Evolutionary conservation across 2,888 invertebrate species (phyloP).

Genomic region (Loripinus fragilis): DNA sequence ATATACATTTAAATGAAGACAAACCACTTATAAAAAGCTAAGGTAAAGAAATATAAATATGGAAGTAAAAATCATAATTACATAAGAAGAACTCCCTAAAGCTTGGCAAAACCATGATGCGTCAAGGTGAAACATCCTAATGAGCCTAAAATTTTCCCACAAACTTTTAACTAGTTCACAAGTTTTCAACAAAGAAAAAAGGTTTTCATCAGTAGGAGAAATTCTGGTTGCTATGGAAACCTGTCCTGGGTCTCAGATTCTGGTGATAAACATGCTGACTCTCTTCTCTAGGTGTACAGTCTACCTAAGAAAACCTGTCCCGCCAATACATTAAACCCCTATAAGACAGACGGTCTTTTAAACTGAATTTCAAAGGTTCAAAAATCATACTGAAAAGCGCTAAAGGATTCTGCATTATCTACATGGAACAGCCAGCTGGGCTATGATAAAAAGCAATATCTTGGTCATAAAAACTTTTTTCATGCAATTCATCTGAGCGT

Average conservation of each 20-base stretch:
- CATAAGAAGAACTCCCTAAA: conserved; percentile 14
- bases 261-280: conserved; percentile 55
- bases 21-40: no score
- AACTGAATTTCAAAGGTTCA: no score
- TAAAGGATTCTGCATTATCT: no score
- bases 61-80: neutral
- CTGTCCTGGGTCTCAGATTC: conserved; percentile 63
- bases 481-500: no score
- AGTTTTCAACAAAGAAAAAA: conserved; percentile 60
- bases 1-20: no score
- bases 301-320: conserved; percentile 18
- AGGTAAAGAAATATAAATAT: no score
- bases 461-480: no score
- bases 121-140: conserved; percentile 17
- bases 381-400: no score
- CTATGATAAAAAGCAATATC: no score
- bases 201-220: conserved; percentile 60
- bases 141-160: neutral
- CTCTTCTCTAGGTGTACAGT: conserved; percentile 28
- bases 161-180: conserved; percentile 43
- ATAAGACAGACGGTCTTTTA: neutral
- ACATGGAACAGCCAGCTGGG: no score
- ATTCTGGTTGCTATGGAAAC: conserved; percentile 58
- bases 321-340: neutral
- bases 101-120: conserved; percentile 11